phyloP scores from a whole-genome alignment of 2,888 invertebrate species.

The Anarsia innoxiella region DNA sequence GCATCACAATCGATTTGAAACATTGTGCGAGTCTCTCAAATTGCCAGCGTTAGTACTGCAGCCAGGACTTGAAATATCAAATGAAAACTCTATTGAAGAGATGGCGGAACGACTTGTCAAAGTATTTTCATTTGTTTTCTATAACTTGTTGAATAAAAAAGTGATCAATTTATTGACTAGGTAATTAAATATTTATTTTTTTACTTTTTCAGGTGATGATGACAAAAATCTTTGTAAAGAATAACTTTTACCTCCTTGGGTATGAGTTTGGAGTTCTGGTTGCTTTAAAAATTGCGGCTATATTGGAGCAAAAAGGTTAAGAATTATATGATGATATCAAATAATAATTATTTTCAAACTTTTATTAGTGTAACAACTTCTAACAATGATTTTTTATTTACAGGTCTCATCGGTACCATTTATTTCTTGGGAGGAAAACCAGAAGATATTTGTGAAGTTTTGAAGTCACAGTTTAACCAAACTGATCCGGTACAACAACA shows the following conservation, averaged over 20 bases:
- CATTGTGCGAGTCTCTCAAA: constrained; percentile 37
- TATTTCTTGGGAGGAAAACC: constrained; percentile 7
- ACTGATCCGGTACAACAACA: neutral
- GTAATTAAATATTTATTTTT: neutral
- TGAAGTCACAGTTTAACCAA: neutral
- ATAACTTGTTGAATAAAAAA: neutral
- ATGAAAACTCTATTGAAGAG: constrained; percentile 29
- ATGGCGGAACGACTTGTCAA: constrained; percentile 30
- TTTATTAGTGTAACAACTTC: too few species aligned
- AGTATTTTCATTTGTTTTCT: constrained; percentile 18
- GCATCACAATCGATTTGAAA: constrained; percentile 29
- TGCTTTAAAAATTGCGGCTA: constrained; percentile 40
- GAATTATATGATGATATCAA: neutral
- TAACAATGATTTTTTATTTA: too few species aligned
- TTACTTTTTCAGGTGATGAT: constrained; percentile 26
- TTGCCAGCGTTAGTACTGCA: constrained; percentile 37
- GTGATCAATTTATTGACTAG: neutral
- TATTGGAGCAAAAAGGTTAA: constrained; percentile 43
- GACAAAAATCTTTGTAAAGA: constrained; percentile 24
- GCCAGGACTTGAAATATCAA: constrained; percentile 29
- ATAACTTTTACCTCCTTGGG: constrained; percentile 39
- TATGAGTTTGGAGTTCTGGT: constrained; percentile 41
- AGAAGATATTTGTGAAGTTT: constrained; percentile 1
- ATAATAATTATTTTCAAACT: too few species aligned
- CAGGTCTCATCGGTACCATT: constrained; percentile 7